Evolutionary conservation across 2,888 invertebrate genomes (phyloP).

Genomic region (Pantelozetes paolii): DNA sequence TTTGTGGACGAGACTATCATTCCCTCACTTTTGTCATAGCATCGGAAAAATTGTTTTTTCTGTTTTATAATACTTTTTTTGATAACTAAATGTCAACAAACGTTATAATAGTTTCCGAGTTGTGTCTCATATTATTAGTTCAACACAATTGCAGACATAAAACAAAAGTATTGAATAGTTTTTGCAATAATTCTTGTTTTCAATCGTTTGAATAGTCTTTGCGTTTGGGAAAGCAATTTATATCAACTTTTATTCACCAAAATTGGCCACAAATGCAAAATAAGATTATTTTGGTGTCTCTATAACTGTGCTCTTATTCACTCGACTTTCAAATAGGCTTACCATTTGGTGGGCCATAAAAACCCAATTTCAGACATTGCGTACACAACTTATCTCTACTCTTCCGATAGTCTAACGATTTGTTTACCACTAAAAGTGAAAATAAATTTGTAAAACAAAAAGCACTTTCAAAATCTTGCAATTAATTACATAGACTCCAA

Average conservation of each 20-base stretch:
- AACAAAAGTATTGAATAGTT: background rate
- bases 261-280: background rate
- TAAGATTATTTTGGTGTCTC: no score
- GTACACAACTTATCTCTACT: no score
- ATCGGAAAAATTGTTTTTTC: slow-evolving; percentile 15
- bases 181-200: background rate
- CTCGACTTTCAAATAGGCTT: no score
- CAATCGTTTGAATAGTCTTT: slow-evolving; percentile 4
- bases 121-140: background rate
- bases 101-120: slow-evolving; percentile 2
- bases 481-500: no score
- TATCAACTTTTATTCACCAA: background rate
- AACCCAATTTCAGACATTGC: no score
- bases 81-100: slow-evolving; percentile 3
- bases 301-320: no score
- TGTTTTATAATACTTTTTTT: background rate
- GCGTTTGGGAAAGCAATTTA: background rate
- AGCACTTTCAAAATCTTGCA: no score
- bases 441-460: no score
- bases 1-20: background rate
- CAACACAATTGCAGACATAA: background rate
- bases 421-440: no score
- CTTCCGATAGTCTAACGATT: no score
- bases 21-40: background rate
- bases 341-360: no score